phyloP scores from a whole-genome alignment of 2,888 invertebrate species.

The Halocaridina rubra region DNA sequence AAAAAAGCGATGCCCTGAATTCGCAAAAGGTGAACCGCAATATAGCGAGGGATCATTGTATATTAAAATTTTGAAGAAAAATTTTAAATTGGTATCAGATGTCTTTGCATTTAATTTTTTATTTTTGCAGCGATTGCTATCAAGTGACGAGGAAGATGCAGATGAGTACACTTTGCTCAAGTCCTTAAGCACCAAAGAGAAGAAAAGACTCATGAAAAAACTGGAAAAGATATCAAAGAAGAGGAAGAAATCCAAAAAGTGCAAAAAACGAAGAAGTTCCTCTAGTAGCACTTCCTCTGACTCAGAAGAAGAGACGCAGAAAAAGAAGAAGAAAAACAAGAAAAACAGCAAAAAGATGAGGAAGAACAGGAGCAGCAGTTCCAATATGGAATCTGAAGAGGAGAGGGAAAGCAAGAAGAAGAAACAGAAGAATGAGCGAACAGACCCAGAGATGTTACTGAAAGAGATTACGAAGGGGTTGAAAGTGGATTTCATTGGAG shows the following conservation, averaged over 20 bases:
- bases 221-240: conserved; percentile 64
- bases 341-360: conserved; percentile 34
- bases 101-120: no score
- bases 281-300: conserved; percentile 19
- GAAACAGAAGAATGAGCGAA: conserved; percentile 33
- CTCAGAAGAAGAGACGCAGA: conserved; percentile 33
- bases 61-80: no score
- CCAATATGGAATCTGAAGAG: conserved; percentile 50
- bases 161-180: conserved; percentile 83
- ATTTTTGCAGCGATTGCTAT: conserved; percentile 61
- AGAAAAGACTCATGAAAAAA: conserved; percentile 84
- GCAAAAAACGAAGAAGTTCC: not conserved
- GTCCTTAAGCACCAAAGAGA: conserved; percentile 86
- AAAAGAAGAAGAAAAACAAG: conserved; percentile 45
- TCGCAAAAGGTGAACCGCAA: no score
- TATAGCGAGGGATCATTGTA: no score
- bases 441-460: conserved; percentile 52
- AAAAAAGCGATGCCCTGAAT: no score
- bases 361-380: conserved; percentile 1
- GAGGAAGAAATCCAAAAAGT: conserved; percentile 49
- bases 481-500: conserved; percentile 61
- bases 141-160: conserved; percentile 70
- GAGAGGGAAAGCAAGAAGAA: conserved; percentile 31
- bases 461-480: conserved; percentile 60
- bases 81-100: no score